A percentile compares a stretch with the other conserved stretches of the same genome.
Evolutionary conservation across 2,888 invertebrate species (phyloP).

Genomic region (Phorcus lineatus): DNA sequence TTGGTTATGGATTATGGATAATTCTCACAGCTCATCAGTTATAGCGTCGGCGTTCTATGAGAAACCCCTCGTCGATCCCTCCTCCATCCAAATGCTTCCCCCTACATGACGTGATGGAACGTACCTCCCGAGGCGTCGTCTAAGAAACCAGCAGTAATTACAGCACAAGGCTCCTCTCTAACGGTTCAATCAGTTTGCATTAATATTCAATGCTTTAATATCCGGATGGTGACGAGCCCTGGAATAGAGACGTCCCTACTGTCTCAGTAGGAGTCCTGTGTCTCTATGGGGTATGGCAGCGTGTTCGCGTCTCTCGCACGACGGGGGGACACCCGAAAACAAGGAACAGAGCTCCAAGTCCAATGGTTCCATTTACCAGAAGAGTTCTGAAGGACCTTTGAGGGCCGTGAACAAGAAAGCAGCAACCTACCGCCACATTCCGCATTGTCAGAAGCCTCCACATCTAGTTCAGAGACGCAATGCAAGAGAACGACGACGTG

Average conservation of each 20-base stretch:
- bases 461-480: slow-evolving; percentile 80
- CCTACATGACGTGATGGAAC: background rate
- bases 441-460: slow-evolving; percentile 79
- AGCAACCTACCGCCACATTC: slow-evolving; percentile 69
- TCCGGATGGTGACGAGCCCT: background rate
- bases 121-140: background rate
- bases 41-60: too few species aligned
- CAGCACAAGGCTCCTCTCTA: background rate
- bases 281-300: background rate
- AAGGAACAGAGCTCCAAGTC: too few species aligned
- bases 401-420: slow-evolving; percentile 36
- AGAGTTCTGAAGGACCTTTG: background rate
- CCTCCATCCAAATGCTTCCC: too few species aligned
- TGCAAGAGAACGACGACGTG: slow-evolving; percentile 81
- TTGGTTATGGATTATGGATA: too few species aligned
- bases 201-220: slow-evolving; percentile 23
- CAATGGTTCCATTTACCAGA: too few species aligned
- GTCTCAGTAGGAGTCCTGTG: background rate
- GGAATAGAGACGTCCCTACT: background rate
- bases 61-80: too few species aligned
- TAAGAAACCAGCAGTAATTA: slow-evolving; percentile 22
- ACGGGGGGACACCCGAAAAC: background rate
- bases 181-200: background rate
- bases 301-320: background rate
- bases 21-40: too few species aligned